phyloP scores from a whole-genome alignment of 2,113 vertebrate species.

The Grus americana region DNA sequence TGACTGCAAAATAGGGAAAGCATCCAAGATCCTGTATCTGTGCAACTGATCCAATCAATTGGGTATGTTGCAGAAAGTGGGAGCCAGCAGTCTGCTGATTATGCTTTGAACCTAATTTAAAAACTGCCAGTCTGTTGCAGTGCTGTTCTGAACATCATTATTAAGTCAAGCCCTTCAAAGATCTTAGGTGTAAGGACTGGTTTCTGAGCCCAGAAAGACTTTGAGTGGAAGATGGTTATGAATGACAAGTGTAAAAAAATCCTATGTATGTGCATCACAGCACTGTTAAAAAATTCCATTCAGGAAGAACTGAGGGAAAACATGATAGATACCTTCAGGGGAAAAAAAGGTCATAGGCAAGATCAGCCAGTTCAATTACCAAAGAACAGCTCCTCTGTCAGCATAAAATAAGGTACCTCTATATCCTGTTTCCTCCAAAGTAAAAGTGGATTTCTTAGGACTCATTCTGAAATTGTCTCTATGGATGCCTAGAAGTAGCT shows the following conservation, averaged over 20 bases:
- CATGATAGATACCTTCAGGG: neutral
- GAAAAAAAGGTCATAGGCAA: neutral
- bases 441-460: neutral
- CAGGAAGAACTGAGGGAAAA: neutral
- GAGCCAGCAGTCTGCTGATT: neutral
- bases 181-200: neutral
- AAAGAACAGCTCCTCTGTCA: neutral
- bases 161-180: neutral
- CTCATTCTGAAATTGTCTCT: neutral
- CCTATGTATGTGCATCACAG: neutral
- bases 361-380: neutral
- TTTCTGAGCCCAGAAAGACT: neutral
- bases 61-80: neutral
- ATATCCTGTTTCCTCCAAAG: neutral
- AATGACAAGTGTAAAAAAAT: neutral
- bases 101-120: neutral
- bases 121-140: neutral
- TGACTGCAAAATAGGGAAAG: neutral
- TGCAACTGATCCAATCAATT: neutral
- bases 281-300: neutral
- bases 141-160: neutral
- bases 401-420: neutral
- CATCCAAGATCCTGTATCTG: neutral
- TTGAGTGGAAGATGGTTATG: neutral
- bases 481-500: neutral